Conservation (phyloP, 2,888 invertebrate genomes). For the Luffia ferchaultella region DNA sequence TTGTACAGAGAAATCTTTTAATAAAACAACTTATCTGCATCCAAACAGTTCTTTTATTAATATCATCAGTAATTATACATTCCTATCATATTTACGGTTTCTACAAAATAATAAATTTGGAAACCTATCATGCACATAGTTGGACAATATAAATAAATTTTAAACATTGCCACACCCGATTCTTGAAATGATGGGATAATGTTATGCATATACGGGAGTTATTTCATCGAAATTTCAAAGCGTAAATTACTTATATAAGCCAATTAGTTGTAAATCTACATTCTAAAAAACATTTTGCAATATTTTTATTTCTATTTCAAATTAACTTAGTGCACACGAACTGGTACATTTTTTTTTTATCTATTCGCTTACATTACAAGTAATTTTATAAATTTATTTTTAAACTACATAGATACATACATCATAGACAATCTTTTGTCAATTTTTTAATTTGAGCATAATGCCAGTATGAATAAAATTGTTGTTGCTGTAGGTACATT, state of each 20-base stretch:
- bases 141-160: background rate
- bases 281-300: background rate
- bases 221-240: background rate
- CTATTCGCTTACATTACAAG: constrained; percentile 28
- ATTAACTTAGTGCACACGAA: constrained; percentile 45
- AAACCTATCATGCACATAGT: background rate
- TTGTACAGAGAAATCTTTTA: too few species aligned
- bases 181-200: too few species aligned
- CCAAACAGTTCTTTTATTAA: constrained; percentile 53
- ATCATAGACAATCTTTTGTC: too few species aligned
- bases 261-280: background rate
- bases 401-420: too few species aligned
- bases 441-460: too few species aligned
- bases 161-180: too few species aligned
- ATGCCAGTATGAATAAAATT: too few species aligned
- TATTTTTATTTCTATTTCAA: constrained; percentile 12
- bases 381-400: background rate
- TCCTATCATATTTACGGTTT: background rate
- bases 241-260: background rate
- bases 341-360: constrained; percentile 9
- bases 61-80: constrained; percentile 31
- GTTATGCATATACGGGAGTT: too few species aligned
- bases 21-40: constrained; percentile 20
- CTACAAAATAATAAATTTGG: background rate
- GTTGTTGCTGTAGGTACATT: too few species aligned